Base-by-base conservation (phyloP, 2,113 vertebrate species). In the Equus przewalskii region DNA sequence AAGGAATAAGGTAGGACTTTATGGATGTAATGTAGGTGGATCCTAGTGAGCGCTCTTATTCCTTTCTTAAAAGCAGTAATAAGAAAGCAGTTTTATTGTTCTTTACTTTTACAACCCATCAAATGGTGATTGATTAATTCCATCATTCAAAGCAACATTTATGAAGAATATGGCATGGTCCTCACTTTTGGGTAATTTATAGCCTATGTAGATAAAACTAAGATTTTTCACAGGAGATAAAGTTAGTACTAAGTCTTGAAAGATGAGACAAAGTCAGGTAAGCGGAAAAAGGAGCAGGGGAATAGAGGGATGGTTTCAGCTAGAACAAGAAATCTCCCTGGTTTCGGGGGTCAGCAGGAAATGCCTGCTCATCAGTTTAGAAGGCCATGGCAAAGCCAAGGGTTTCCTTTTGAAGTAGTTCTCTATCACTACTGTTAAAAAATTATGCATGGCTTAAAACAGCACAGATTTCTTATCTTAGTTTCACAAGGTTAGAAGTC, bases 1-100 rank as follows among this genome's bases (percentile, higher is more conserved):
- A 69, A 94, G 18, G 30, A 85, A 18, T 64, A 56, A 80, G 24
- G 49, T 19, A 30, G 16, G 14, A 88, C 70, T 56, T 70, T 12
- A 51, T 44, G 44, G 21, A 73, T 79, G 30, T 56, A 51, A 41
- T 69, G 46, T 49, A 49, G 28, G 22, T n/a, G 18, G 44, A 26
- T 26, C 76, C 70, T 84, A 49, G 15, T 67, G 64, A 67, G 8
- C 60, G 36, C 26, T 72, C 19, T 70, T 44, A 73, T 14, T 91
- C 30, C 24, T 83, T 91, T 82, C 12, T 54, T 41, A 81, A 79
- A 60, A 95, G n/a, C 2, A 83, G n/a, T 67, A 64, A 79, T 16
- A 93, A 79, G 22, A 95, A 91, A 83, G 44, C 51, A 56, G 7
- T 87, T 91, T 91, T 69, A 93, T 67, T 83, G 11, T 84, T 10